Percentiles rank a stretch among this genome's conserved stretches.
phyloP scores from a whole-genome alignment of 23 tunicate species.

The Styela plicata region DNA sequence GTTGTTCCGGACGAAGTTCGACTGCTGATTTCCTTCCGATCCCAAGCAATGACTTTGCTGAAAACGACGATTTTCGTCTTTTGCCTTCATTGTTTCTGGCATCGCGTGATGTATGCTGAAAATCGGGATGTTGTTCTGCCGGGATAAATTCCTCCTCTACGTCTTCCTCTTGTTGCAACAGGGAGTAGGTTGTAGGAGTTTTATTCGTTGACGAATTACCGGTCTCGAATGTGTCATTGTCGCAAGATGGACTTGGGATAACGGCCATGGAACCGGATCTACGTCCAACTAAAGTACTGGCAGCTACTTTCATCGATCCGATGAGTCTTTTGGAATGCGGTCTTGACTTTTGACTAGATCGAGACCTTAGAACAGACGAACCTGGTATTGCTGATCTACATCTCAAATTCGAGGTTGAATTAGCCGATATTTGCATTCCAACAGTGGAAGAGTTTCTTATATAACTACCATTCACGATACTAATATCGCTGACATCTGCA shows the following conservation, averaged over 20 bases:
- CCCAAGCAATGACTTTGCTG: neutral
- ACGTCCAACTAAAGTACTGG: neutral
- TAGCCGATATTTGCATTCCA: neutral
- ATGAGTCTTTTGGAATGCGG: neutral
- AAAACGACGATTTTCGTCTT: neutral
- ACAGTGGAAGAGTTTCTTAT: neutral
- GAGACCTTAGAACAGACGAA: no score
- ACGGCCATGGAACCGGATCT: conserved; percentile 11
- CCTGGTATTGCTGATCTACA: neutral
- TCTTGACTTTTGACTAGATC: neutral
- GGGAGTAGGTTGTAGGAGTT: neutral
- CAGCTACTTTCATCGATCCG: neutral
- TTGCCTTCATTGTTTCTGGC: neutral
- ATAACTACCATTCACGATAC: neutral
- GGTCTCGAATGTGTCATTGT: neutral
- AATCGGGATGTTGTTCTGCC: conserved; percentile 11
- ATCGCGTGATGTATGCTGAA: neutral
- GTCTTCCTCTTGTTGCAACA: neutral
- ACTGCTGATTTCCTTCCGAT: conserved; percentile 2
- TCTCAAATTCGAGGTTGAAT: neutral
- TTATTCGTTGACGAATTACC: neutral
- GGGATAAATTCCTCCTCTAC: neutral
- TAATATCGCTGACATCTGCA: neutral
- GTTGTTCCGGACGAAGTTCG: neutral
- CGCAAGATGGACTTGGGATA: neutral